phyloP scores from a whole-genome alignment of 2,888 invertebrate species.

The Megaustenia siamemsis region DNA sequence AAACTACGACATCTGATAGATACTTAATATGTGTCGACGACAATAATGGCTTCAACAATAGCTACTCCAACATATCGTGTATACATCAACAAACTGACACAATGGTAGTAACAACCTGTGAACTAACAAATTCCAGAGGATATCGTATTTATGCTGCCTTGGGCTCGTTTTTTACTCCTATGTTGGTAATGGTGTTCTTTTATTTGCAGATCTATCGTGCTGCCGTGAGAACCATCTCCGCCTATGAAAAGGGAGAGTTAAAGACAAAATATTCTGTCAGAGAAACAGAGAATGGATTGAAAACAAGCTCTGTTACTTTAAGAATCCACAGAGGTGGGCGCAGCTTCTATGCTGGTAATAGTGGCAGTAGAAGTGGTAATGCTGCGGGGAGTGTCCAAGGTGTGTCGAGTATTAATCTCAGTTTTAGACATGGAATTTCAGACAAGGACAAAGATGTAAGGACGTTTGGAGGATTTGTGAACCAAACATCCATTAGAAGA shows the following conservation, averaged over 20 bases:
- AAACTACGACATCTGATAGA: not conserved
- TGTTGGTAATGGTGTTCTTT: conserved; percentile 97
- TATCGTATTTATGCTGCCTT: conserved; percentile 98
- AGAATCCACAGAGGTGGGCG: conserved; percentile 90
- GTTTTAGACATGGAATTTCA: not conserved
- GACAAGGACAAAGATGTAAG: not conserved
- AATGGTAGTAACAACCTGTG: conserved; percentile 60
- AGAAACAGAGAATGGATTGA: conserved; percentile 44
- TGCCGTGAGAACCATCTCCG: conserved; percentile 83
- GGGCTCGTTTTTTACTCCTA: conserved; percentile 99
- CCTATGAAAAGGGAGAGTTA: conserved; percentile 73
- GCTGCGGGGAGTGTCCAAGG: not conserved
- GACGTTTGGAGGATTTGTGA: not conserved
- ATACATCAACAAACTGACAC: not conserved
- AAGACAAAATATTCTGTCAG: conserved; percentile 61
- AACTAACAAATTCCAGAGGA: conserved; percentile 82
- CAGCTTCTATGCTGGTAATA: conserved; percentile 3
- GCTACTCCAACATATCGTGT: not conserved
- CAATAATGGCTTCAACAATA: not conserved
- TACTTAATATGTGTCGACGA: not conserved
- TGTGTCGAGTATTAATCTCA: not conserved
- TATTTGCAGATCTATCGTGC: conserved; percentile 95
- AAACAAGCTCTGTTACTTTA: conserved; percentile 84
- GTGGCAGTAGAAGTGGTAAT: not conserved
- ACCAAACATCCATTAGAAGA: conserved; percentile 8